Evolutionary conservation across 37 sponge, comb jelly and placozoan species (phyloP).

Genomic region (Ianthella basta): DNA sequence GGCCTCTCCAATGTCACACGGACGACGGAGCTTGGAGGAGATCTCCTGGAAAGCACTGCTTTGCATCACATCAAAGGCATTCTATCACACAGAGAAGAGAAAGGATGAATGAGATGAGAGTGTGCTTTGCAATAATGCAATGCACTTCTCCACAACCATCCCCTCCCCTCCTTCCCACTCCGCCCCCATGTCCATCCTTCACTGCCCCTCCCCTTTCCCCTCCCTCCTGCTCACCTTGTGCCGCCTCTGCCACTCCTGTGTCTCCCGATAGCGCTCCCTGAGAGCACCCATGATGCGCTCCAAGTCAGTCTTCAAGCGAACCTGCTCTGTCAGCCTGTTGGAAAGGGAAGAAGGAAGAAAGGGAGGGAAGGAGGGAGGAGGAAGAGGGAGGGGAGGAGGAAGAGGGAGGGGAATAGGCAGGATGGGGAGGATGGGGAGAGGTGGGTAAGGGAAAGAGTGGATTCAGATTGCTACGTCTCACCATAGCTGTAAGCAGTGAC

Average conservation of each 20-base stretch:
- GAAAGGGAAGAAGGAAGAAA: too few species aligned
- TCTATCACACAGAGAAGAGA: neutral
- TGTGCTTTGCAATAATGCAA: neutral
- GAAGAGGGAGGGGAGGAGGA: too few species aligned
- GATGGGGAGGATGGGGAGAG: too few species aligned
- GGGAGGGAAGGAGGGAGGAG: too few species aligned
- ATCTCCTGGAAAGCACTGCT: neutral
- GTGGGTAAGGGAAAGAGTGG: too few species aligned
- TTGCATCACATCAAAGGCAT: slow-evolving; percentile 24
- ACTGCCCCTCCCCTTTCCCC: too few species aligned
- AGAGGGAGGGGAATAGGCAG: too few species aligned
- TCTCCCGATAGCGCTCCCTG: slow-evolving; percentile 37
- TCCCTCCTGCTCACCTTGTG: slow-evolving; percentile 50
- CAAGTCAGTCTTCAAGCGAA: slow-evolving; percentile 51
- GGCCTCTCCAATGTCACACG: slow-evolving; percentile 52
- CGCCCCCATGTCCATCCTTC: too few species aligned
- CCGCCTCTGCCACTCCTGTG: slow-evolving; percentile 60
- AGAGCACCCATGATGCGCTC: slow-evolving; percentile 37
- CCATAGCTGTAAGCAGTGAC: too few species aligned
- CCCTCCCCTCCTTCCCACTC: too few species aligned
- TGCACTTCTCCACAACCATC: too few species aligned
- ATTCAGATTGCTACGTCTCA: too few species aligned
- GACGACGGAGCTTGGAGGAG: slow-evolving; percentile 6
- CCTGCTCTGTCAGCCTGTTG: slow-evolving; percentile 80
- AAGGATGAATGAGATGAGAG: neutral